A percentile compares a stretch with the other conserved stretches of the same genome.
Conservation (phyloP, 2,797 vertebrate species). For the Hemibagrus guttatus region DNA sequence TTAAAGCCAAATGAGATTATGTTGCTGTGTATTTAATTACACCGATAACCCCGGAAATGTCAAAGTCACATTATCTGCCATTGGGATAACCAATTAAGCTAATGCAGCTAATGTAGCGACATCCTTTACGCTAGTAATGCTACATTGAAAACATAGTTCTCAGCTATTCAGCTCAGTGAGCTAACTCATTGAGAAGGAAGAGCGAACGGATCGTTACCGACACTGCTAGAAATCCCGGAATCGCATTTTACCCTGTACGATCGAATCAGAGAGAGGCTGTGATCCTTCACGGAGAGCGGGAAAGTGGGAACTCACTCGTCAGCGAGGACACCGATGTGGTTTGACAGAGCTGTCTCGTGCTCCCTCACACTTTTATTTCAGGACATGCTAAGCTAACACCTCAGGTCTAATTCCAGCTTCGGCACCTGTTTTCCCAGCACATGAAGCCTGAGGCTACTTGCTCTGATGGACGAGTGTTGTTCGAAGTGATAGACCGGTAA, state of each 20-base stretch:
- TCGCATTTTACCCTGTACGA: background rate
- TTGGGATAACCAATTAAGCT: conserved; percentile 58
- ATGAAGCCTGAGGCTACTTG: conserved; percentile 51
- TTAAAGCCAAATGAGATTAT: conserved; percentile 68
- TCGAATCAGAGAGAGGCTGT: background rate
- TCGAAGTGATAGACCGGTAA: conserved; percentile 66
- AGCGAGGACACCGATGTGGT: background rate
- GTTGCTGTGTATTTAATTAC: conserved; percentile 75
- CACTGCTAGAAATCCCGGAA: background rate
- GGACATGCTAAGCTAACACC: conserved; percentile 53
- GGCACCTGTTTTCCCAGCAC: conserved; percentile 52
- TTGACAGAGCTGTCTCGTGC: conserved; percentile 22
- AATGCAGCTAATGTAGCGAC: conserved; percentile 49
- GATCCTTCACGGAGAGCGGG: background rate
- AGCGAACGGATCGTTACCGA: background rate
- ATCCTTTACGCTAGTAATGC: background rate
- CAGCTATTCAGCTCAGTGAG: background rate
- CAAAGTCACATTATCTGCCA: conserved; percentile 62
- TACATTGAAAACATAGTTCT: background rate
- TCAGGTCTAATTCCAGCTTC: conserved; percentile 60
- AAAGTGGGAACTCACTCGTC: conserved; percentile 14
- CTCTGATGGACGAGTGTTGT: conserved; percentile 63
- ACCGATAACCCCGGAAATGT: conserved; percentile 73
- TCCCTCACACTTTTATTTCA: conserved; percentile 50
- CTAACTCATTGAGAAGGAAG: background rate